phyloP scores from a whole-genome alignment of 2,888 invertebrate species.

The Chrysotoxum bicinctum region DNA sequence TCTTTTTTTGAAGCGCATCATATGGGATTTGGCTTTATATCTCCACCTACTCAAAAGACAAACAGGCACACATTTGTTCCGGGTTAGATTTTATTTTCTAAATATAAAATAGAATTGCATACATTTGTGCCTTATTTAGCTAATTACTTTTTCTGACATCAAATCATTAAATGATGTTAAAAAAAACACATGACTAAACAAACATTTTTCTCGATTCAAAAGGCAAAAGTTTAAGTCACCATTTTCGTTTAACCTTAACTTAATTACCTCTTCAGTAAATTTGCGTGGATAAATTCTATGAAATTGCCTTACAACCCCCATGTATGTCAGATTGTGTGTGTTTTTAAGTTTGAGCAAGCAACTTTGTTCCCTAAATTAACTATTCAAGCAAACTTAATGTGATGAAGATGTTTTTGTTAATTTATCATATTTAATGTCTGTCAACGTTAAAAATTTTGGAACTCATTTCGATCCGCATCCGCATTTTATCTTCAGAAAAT shows the following conservation, averaged over 20 bases:
- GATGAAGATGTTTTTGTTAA: neutral
- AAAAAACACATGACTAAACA: neutral
- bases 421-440: neutral
- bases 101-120: neutral
- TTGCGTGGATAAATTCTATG: neutral
- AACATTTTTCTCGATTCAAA: neutral
- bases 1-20: no score
- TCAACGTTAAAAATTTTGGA: conserved; percentile 1
- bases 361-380: neutral
- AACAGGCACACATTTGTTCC: neutral
- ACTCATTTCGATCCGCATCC: neutral
- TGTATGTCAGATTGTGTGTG: neutral
- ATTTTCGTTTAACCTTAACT: neutral
- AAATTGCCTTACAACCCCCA: neutral
- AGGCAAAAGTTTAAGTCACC: neutral
- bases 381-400: neutral
- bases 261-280: neutral
- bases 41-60: neutral
- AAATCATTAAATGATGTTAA: neutral
- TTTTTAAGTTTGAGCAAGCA: neutral
- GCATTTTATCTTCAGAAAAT: neutral
- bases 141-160: neutral
- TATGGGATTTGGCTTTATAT: no score
- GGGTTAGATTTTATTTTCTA: neutral
- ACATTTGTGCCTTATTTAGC: neutral